A percentile compares a stretch with the other conserved stretches of the same genome.
Evolutionary conservation across 1,140 invertebrate genomes (phyloP).

Genomic region (Euura lappo): DNA sequence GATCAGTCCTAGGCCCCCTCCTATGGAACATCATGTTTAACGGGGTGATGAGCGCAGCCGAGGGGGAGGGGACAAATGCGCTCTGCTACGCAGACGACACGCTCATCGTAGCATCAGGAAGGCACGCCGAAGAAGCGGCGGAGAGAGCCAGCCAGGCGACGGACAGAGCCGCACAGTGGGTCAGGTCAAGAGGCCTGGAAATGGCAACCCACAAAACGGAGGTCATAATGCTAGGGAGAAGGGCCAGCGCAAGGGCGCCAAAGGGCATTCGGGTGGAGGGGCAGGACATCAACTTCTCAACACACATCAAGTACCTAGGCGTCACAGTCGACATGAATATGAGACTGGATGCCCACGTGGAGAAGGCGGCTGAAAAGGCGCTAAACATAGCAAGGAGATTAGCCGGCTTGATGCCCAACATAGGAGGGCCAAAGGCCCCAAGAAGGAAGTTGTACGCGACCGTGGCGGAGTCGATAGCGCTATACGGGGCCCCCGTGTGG

Average conservation of each 20-base stretch:
- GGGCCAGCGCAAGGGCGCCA: conserved; percentile 1
- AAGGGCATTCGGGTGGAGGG: conserved; percentile 5
- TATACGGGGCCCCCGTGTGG: conserved; percentile 28
- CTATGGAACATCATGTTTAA: conserved; percentile 43
- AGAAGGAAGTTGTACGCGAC: conserved; percentile 22
- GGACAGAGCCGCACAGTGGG: conserved; percentile 19
- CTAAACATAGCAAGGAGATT: conserved; percentile 1
- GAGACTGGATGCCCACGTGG: conserved; percentile 5
- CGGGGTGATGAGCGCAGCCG: conserved; percentile 27
- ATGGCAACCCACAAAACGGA: conserved; percentile 33
- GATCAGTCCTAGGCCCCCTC: conserved; percentile 34
- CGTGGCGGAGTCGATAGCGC: conserved; percentile 24
- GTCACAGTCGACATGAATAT: conserved; percentile 14
- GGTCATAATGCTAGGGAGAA: conserved; percentile 23
- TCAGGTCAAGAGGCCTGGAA: conserved; percentile 17
- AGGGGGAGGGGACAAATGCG: conserved; percentile 15
- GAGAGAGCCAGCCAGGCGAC: conserved; percentile 19
- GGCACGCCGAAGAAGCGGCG: conserved; percentile 14
- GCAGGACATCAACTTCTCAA: neutral
- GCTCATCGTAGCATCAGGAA: conserved; percentile 26
- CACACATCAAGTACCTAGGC: conserved; percentile 9
- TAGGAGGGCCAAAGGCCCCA: conserved; percentile 8
- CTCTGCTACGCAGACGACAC: conserved; percentile 38
- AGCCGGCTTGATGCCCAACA: conserved; percentile 15
- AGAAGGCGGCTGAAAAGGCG: conserved; percentile 12